phyloP scores from a whole-genome alignment of 2,888 invertebrate genomes.

The Lutraria lutraria region DNA sequence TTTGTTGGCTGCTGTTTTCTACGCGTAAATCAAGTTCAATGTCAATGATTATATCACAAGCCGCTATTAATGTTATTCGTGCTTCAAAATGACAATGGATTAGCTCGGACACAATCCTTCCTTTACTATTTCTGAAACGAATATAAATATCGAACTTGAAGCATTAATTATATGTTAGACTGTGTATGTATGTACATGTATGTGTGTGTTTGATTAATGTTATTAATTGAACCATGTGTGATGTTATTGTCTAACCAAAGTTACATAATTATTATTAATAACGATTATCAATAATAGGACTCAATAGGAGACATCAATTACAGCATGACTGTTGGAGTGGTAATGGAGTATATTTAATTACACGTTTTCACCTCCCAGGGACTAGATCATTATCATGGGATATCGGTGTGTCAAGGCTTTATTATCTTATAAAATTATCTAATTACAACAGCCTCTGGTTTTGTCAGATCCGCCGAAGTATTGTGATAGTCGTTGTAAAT shows the following conservation, averaged over 20 bases:
- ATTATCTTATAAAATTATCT: neutral
- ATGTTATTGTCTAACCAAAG: neutral
- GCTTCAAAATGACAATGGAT: neutral
- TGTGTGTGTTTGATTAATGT: neutral
- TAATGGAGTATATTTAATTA: neutral
- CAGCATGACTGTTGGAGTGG: neutral
- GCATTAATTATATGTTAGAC: neutral
- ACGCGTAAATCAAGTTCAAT: too few relatives aligned
- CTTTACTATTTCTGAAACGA: neutral
- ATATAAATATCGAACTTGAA: neutral
- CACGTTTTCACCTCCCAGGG: slow-evolving; percentile 12
- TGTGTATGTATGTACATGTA: neutral
- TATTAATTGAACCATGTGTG: neutral
- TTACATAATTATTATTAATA: slow-evolving; percentile 13
- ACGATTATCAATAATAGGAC: slow-evolving; percentile 19
- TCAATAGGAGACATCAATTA: neutral
- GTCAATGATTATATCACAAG: too few relatives aligned
- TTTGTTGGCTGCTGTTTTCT: too few relatives aligned
- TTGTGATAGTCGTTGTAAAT: neutral
- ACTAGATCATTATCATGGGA: neutral
- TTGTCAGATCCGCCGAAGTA: neutral
- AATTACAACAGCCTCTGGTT: neutral
- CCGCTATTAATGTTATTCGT: neutral
- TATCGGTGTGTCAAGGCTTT: neutral
- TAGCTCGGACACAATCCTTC: neutral